These are phyloP conservation scores for Gouania willdenowi DNA, from an alignment of 2,797 vertebrate species.

Conservation along the genomic window DNA sequence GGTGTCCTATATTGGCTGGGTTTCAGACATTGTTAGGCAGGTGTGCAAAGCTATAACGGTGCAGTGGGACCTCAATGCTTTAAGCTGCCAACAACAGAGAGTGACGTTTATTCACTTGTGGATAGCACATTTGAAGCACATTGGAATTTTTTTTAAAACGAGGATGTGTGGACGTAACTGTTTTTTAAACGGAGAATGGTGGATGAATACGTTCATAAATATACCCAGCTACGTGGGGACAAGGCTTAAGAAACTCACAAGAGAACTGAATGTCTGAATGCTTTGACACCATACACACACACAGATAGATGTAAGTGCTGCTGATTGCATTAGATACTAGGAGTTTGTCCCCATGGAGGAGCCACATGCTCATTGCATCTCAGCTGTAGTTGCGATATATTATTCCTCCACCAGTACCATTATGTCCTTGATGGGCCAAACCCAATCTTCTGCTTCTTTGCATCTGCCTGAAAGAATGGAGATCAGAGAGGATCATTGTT, in stretches of 20 bases:
- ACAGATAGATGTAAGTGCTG: conserved; percentile 24
- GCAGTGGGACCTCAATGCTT: too few species aligned
- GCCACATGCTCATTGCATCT: conserved; percentile 60
- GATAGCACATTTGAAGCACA: too few species aligned
- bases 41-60: too few species aligned
- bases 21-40: too few species aligned
- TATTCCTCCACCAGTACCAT: conserved; percentile 65
- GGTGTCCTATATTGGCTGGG: too few species aligned
- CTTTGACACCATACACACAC: conserved; percentile 41
- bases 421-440: conserved; percentile 66
- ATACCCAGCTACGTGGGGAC: too few species aligned
- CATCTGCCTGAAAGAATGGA: conserved; percentile 52
- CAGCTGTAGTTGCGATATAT: conserved; percentile 77
- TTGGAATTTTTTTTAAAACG: too few species aligned
- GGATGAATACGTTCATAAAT: too few species aligned
- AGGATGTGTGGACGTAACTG: too few species aligned
- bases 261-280: conserved; percentile 25
- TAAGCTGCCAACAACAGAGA: too few species aligned
- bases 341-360: conserved; percentile 66
- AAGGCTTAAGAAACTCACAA: conserved; percentile 18
- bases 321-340: conserved; percentile 73
- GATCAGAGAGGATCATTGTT: conserved; percentile 21
- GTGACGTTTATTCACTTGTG: too few species aligned
- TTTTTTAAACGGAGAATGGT: too few species aligned
- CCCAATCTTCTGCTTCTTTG: conserved; percentile 60